Evolutionary conservation across 2,113 vertebrate genomes (phyloP).

Genomic region (Vulpes lagopus): DNA sequence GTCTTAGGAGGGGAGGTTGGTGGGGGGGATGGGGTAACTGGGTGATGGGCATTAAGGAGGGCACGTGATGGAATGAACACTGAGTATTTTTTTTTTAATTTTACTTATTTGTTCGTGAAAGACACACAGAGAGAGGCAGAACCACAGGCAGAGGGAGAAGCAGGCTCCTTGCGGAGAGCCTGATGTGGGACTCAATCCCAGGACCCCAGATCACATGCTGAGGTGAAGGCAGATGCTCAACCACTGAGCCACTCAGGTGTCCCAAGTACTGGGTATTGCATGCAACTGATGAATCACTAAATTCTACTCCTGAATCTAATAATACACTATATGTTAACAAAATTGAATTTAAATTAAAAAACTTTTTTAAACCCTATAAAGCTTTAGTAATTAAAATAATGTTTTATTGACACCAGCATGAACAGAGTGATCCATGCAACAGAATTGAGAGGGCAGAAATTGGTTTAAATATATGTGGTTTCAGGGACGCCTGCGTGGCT

Average conservation of each 20-base stretch:
- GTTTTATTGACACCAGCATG: not conserved
- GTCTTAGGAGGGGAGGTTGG: not conserved
- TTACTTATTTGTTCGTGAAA: no score
- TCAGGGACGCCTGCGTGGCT: no score
- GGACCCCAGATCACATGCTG: no score
- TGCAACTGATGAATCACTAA: not conserved
- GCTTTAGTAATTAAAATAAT: not conserved
- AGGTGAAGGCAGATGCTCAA: no score
- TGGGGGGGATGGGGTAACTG: not conserved
- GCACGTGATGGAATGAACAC: not conserved
- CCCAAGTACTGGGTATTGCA: not conserved
- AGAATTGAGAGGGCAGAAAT: conserved; percentile 51
- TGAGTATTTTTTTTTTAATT: no score
- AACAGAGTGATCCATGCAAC: not conserved
- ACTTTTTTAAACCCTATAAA: not conserved
- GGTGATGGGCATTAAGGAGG: not conserved
- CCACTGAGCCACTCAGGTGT: no score
- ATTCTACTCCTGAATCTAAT: not conserved
- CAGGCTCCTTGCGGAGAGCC: no score
- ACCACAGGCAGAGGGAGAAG: no score
- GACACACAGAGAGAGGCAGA: no score
- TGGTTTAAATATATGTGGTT: not conserved
- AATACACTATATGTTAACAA: not conserved
- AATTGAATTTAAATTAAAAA: not conserved
- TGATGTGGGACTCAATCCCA: no score